Evolutionary conservation across 2,797 vertebrate genomes (phyloP).

Genomic region (Pseudochirops corinnae): DNA sequence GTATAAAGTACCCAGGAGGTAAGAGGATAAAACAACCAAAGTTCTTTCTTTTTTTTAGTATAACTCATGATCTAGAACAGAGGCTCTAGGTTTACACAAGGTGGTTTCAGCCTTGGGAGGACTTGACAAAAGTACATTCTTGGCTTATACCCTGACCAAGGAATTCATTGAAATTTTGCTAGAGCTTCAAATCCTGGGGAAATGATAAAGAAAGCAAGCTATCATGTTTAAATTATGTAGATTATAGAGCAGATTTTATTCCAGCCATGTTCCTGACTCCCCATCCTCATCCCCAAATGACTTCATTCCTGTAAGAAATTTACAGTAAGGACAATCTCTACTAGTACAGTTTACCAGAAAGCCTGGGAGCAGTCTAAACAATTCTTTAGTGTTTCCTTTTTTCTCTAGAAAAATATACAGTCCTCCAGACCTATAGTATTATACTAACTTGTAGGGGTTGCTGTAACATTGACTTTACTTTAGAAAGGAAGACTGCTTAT

Average conservation of each 20-base stretch:
- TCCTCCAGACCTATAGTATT: too few species aligned
- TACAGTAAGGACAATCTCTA: neutral
- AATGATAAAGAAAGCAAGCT: neutral
- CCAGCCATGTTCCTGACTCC: too few species aligned
- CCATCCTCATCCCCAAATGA: neutral
- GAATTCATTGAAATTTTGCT: neutral
- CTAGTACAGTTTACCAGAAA: neutral
- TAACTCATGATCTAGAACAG: neutral
- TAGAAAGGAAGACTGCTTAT: too few species aligned
- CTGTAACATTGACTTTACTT: too few species aligned
- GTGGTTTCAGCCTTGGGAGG: neutral
- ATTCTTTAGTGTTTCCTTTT: too few species aligned
- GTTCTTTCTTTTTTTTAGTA: neutral
- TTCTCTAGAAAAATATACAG: too few species aligned
- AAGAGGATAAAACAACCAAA: neutral
- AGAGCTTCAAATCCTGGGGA: neutral
- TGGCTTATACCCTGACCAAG: neutral
- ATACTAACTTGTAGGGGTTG: too few species aligned
- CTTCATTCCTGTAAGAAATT: neutral
- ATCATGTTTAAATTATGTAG: neutral
- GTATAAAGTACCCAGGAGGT: neutral
- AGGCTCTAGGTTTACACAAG: neutral
- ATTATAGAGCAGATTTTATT: neutral
- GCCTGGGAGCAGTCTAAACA: too few species aligned
- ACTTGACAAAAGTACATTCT: neutral